These are phyloP conservation scores for Hipparchia sbordonii DNA, from an alignment of 2,888 invertebrate species.

Conservation along the genomic window DNA sequence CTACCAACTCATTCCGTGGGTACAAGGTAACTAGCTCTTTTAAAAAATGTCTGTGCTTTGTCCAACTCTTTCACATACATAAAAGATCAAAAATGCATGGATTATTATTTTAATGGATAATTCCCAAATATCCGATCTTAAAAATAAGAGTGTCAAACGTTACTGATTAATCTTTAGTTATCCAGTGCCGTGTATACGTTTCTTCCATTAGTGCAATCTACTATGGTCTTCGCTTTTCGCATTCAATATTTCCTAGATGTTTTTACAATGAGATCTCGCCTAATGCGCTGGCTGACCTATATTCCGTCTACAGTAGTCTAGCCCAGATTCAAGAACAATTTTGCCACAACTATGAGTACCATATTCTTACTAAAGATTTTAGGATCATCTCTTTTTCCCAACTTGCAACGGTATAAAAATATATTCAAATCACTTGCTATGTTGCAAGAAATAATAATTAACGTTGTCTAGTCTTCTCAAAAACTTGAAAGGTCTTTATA, in stretches of 20 bases:
- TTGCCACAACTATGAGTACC: not conserved
- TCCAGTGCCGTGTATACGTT: conserved; percentile 5
- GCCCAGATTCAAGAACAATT: not conserved
- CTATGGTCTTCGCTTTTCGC: not conserved
- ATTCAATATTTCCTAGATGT: conserved; percentile 17
- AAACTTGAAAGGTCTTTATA: too few species aligned
- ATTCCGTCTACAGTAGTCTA: not conserved
- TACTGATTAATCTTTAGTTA: not conserved
- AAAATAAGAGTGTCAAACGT: not conserved
- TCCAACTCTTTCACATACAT: too few species aligned
- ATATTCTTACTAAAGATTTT: not conserved
- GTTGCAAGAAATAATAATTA: too few species aligned
- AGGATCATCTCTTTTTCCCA: not conserved
- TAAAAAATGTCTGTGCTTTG: too few species aligned
- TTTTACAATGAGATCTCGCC: conserved; percentile 5
- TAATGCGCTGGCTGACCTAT: conserved; percentile 12
- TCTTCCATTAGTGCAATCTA: conserved; percentile 19
- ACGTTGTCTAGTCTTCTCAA: too few species aligned
- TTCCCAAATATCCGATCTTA: too few species aligned
- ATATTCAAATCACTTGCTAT: too few species aligned
- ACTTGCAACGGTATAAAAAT: too few species aligned
- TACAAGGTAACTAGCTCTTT: too few species aligned
- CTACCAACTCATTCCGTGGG: too few species aligned
- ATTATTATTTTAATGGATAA: too few species aligned
- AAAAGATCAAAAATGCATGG: too few species aligned